These are phyloP conservation scores for Hymenopus coronatus DNA, from an alignment of 2,888 invertebrate species.

Conservation along the genomic window DNA sequence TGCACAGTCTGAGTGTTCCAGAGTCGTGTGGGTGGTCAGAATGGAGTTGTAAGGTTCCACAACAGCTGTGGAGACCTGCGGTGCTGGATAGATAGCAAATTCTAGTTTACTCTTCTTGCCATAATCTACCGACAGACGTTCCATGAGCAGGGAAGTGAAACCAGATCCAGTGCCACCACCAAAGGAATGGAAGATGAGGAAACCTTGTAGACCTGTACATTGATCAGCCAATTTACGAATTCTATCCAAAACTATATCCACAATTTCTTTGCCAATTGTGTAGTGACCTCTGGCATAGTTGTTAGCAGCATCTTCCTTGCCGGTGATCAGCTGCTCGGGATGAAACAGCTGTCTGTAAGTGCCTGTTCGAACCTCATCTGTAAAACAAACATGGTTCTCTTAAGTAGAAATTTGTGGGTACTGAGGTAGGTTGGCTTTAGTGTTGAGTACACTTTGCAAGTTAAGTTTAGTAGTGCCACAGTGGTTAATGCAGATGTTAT, in stretches of 20 bases:
- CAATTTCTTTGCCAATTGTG: constrained; percentile 61
- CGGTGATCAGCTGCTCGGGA: constrained; percentile 90
- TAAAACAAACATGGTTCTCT: constrained; percentile 41
- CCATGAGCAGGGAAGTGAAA: constrained; percentile 65
- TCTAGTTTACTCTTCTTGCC: constrained; percentile 64
- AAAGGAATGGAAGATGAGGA: constrained; percentile 63
- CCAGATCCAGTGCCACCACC: constrained; percentile 63
- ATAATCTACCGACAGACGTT: constrained; percentile 62
- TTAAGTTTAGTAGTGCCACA: too few species aligned
- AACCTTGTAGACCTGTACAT: constrained; percentile 58
- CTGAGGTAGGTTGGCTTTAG: too few species aligned
- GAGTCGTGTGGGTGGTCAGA: constrained; percentile 58
- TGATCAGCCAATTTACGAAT: constrained; percentile 56
- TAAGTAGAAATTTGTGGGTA: too few species aligned
- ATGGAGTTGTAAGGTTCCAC: constrained; percentile 62
- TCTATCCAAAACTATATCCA: constrained; percentile 55
- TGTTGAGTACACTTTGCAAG: too few species aligned
- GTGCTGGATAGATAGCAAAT: constrained; percentile 66
- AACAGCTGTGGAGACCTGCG: constrained; percentile 48
- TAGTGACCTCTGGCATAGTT: constrained; percentile 96
- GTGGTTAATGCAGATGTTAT: too few species aligned
- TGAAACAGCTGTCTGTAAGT: constrained; percentile 67
- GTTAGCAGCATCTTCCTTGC: constrained; percentile 96
- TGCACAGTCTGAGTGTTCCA: constrained; percentile 63
- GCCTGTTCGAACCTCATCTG: constrained; percentile 86